A percentile compares a stretch with the other conserved stretches of the same genome.
phyloP scores from a whole-genome alignment of 2,888 invertebrate species.

The Timandra comae region DNA sequence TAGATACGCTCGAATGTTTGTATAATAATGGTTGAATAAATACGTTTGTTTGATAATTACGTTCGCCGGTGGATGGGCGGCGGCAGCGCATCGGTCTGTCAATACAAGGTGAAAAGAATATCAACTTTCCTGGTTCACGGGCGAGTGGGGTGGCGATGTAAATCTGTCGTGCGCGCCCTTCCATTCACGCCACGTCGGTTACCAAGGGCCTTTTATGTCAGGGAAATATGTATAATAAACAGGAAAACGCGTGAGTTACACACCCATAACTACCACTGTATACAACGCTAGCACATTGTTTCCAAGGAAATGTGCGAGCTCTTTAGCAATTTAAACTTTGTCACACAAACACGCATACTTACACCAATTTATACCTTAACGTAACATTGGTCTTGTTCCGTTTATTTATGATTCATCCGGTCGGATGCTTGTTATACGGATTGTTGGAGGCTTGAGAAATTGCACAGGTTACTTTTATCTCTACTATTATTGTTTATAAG shows the following conservation, averaged over 20 bases:
- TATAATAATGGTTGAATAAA: too few species aligned
- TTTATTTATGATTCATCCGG: conserved; percentile 9
- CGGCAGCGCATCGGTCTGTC: too few species aligned
- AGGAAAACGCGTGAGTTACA: conserved; percentile 41
- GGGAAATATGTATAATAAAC: conserved; percentile 24
- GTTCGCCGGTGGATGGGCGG: too few species aligned
- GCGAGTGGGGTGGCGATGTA: conserved; percentile 25
- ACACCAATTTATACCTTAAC: too few species aligned
- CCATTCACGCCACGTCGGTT: conserved; percentile 40
- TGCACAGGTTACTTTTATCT: too few species aligned
- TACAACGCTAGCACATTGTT: conserved; percentile 10
- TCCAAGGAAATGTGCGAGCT: conserved; percentile 12
- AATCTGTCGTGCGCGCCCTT: conserved; percentile 37
- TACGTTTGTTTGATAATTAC: too few species aligned
- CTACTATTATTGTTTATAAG: too few species aligned
- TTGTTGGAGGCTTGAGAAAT: too few species aligned
- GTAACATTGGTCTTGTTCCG: neutral
- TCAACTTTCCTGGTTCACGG: too few species aligned
- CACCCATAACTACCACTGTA: conserved; percentile 14
- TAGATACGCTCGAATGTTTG: too few species aligned
- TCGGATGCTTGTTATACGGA: too few species aligned
- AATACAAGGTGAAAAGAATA: too few species aligned
- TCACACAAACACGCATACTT: neutral
- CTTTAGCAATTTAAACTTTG: conserved; percentile 1
- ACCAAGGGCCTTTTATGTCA: conserved; percentile 31